Percentiles rank a stretch among this genome's conserved stretches.
Evolutionary conservation across 1,140 invertebrate genomes (phyloP).

Genomic region (Nymphalis io): DNA sequence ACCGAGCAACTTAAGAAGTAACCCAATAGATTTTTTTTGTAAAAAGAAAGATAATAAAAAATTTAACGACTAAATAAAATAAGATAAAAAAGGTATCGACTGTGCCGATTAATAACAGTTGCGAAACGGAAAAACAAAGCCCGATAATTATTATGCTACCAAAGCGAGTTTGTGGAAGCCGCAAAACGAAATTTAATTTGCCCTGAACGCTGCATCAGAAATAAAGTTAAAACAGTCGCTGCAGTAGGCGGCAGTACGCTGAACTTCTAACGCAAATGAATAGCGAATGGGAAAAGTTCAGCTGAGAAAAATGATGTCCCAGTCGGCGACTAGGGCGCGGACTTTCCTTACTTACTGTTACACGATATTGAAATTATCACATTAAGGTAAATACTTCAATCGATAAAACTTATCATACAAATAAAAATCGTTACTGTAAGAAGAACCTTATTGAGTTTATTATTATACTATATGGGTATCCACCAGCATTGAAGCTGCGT

Average conservation of each 20-base stretch:
- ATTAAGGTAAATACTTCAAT: neutral
- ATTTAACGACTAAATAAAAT: neutral
- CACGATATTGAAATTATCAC: neutral
- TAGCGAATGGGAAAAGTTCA: slow-evolving; percentile 80
- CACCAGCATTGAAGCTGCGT: no score
- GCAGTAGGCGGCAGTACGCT: slow-evolving; percentile 70
- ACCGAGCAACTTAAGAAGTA: no score
- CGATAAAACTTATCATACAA: no score
- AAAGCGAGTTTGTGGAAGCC: slow-evolving; percentile 76
- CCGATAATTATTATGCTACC: slow-evolving; percentile 73
- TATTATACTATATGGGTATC: no score
- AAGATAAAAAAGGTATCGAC: slow-evolving; percentile 20
- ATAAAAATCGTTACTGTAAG: no score
- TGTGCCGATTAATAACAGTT: slow-evolving; percentile 61
- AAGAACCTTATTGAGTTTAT: no score
- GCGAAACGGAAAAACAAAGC: slow-evolving; percentile 56
- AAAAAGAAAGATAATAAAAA: neutral
- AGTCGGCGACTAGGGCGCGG: slow-evolving; percentile 53
- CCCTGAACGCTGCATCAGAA: slow-evolving; percentile 79
- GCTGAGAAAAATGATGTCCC: slow-evolving; percentile 78
- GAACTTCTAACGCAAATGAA: slow-evolving; percentile 81
- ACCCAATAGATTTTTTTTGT: neutral
- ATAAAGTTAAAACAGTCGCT: slow-evolving; percentile 80
- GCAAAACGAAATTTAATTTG: slow-evolving; percentile 81
- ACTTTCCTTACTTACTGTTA: slow-evolving; percentile 47